Conservation (phyloP, 30 jellyfish, hydroid and myxozoan genomes). For the Euphysa ruthae region DNA sequence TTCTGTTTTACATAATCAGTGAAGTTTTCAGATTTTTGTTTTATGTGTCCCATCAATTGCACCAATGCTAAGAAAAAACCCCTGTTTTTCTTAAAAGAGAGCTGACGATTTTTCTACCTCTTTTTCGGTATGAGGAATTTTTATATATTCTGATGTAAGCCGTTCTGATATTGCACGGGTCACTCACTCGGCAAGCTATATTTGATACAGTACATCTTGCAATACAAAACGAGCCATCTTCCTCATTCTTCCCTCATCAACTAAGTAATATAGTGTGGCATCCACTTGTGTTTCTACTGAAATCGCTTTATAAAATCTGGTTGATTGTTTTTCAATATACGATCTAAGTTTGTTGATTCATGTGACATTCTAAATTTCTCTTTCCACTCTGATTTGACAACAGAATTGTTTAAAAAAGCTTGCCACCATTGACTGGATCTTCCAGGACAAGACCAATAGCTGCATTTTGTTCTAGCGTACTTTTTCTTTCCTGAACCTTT, state of each 20-base stretch:
- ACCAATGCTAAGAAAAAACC: slow-evolving; percentile 2
- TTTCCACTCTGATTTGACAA: too few species aligned
- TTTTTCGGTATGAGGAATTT: not conserved
- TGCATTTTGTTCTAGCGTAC: too few species aligned
- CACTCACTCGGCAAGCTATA: not conserved
- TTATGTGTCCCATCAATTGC: slow-evolving; percentile 2
- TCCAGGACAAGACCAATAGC: too few species aligned
- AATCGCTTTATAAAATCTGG: not conserved
- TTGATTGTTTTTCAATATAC: not conserved
- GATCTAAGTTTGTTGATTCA: too few species aligned
- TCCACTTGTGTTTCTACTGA: not conserved
- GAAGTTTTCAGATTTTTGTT: not conserved
- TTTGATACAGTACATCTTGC: not conserved
- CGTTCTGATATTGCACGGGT: not conserved
- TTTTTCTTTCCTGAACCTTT: too few species aligned
- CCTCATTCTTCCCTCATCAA: not conserved
- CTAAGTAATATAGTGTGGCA: not conserved
- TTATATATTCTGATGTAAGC: not conserved
- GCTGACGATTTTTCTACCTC: not conserved
- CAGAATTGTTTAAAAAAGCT: too few species aligned
- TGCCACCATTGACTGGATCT: too few species aligned
- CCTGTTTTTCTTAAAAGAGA: not conserved
- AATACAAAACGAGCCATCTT: not conserved
- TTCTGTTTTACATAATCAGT: slow-evolving; percentile 6
- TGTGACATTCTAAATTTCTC: too few species aligned